These are phyloP conservation scores for Odontophorus gujanensis DNA, from an alignment of 2,113 vertebrate species.

Conservation along the genomic window DNA sequence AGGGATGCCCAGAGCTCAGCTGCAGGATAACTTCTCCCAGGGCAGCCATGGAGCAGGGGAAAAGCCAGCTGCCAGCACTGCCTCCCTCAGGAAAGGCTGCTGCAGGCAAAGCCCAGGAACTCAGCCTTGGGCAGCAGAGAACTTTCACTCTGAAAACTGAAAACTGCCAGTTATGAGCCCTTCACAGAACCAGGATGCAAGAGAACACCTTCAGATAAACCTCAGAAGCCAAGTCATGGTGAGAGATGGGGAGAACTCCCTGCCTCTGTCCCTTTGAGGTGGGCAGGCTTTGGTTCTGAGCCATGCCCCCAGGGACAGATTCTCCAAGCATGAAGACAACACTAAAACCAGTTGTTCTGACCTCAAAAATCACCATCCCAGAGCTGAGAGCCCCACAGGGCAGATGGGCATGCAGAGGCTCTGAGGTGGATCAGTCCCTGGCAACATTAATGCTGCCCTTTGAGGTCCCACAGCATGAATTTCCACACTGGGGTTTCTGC, in stretches of 20 bases:
- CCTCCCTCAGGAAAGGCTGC: background rate
- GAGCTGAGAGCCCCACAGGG: background rate
- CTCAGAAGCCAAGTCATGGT: accelerated
- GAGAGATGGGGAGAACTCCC: background rate
- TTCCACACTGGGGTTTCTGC: background rate
- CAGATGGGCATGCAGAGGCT: accelerated
- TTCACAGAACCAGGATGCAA: accelerated
- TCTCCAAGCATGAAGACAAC: background rate
- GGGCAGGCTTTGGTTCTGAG: background rate
- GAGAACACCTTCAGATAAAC: background rate
- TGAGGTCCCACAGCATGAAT: accelerated
- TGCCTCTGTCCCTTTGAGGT: accelerated
- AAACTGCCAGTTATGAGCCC: background rate
- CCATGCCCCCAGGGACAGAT: background rate
- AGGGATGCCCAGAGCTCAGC: background rate
- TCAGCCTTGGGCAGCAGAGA: background rate
- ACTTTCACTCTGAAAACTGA: background rate
- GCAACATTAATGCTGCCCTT: background rate
- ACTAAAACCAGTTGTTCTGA: background rate
- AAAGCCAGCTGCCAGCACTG: background rate
- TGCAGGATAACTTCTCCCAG: background rate
- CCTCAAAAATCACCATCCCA: background rate
- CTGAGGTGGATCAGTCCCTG: accelerated
- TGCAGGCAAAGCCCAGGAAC: background rate
- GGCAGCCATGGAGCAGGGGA: background rate